Evolutionary conservation across 2,113 vertebrate genomes (phyloP).

Genomic region (Ailurus styani): DNA sequence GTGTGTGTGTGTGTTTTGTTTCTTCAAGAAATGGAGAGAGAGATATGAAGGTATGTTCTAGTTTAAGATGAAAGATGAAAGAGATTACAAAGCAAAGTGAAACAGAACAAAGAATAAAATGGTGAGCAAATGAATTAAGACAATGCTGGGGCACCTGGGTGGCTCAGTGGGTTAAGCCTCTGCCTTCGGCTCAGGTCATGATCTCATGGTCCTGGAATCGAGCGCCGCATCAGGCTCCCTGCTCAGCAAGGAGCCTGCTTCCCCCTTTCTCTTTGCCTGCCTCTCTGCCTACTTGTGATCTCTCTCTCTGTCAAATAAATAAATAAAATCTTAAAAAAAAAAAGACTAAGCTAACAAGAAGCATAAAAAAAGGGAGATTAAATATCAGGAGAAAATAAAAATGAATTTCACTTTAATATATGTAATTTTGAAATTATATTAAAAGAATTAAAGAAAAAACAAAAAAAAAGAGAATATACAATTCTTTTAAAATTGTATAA

Average conservation of each 20-base stretch:
- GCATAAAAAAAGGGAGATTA: background rate
- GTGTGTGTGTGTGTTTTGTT: background rate
- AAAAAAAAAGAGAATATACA: background rate
- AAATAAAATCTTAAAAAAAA: no score
- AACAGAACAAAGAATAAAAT: background rate
- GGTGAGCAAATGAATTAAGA: background rate
- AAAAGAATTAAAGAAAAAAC: background rate
- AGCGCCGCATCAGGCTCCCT: no score
- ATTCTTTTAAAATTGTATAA: background rate
- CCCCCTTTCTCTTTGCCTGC: no score
- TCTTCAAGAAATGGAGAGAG: background rate
- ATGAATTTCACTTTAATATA: background rate
- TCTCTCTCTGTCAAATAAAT: no score
- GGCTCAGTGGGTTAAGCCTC: no score
- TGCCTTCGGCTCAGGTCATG: no score
- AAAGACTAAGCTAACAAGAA: background rate
- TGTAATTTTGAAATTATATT: background rate
- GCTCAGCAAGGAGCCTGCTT: no score
- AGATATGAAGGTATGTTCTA: background rate
- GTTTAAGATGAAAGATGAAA: background rate
- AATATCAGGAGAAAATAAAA: background rate
- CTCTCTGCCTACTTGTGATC: no score
- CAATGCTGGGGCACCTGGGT: no score
- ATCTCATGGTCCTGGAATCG: no score
- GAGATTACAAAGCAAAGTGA: background rate